A percentile compares a stretch with the other conserved stretches of the same genome.
phyloP scores from a whole-genome alignment of 1,140 invertebrate species.

The Bombus waltoni region DNA sequence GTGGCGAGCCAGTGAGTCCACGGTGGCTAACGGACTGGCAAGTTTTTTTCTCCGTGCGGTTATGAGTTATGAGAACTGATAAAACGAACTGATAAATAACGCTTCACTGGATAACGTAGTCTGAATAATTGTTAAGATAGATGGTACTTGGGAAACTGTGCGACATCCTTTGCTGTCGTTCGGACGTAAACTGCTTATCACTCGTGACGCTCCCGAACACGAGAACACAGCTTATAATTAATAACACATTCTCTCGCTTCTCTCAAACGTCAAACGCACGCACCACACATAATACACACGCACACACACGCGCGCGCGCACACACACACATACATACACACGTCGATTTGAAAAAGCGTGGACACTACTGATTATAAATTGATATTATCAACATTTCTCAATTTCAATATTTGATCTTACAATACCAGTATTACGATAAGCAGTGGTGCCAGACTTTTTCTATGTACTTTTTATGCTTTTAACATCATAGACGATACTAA shows the following conservation, averaged over 20 bases:
- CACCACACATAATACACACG: not conserved
- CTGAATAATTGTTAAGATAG: slow-evolving; percentile 9
- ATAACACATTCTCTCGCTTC: slow-evolving; percentile 63
- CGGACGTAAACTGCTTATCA: slow-evolving; percentile 12
- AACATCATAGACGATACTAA: not conserved
- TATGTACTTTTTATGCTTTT: not conserved
- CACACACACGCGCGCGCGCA: not conserved
- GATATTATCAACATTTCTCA: not conserved
- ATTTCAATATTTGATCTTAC: not conserved
- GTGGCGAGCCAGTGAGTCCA: too few species aligned
- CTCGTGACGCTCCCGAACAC: not conserved
- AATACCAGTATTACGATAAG: not conserved
- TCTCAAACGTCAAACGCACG: slow-evolving; percentile 38
- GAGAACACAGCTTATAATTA: slow-evolving; percentile 23
- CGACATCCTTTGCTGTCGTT: slow-evolving; percentile 14
- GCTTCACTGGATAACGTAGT: slow-evolving; percentile 36
- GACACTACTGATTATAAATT: not conserved
- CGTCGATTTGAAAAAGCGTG: not conserved
- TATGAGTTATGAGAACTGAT: not conserved
- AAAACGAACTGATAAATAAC: slow-evolving; percentile 32
- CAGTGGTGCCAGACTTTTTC: slow-evolving; percentile 11
- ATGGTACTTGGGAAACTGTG: slow-evolving; percentile 28
- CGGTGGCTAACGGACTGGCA: not conserved
- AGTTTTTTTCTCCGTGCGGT: slow-evolving; percentile 50
- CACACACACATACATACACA: not conserved